Base-by-base conservation (phyloP, 1,140 invertebrate species). In the Homarus americanus region DNA sequence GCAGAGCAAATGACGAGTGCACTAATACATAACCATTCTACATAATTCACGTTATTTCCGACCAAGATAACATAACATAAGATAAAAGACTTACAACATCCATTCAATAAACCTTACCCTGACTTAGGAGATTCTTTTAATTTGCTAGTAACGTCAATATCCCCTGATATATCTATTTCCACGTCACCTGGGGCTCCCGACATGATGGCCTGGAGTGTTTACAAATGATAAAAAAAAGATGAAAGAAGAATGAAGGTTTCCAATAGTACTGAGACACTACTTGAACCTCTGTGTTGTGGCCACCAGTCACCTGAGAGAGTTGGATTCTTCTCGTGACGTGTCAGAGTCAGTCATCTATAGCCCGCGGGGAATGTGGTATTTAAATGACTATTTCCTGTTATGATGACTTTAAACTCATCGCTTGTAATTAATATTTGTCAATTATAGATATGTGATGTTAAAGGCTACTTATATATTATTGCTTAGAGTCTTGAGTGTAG, bases 81-180 rank as follows among this genome's bases (percentile, higher is more conserved):
- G 10, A 32, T 17, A 82, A 7, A 10, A 2, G 15, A 10, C 28
- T 28, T n/a, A 76, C 2, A 40, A n/a, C 38, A 76, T n/a, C 24
- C 4, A 5, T 7, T 4, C 78, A 20, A 9, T 66, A 5, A 20
- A 66, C 80, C 34, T 80, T 76, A 88, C 86, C 86, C 86, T 66
- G 76, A 15, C 76, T 88, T 88, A 3, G 86, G 44, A 34, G 76
- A n/a, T 36, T 63, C 53, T 0, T 32, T 66, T 1, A 69, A 36
- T 10, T 80, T 44, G 32, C 66, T 76, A 82, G 86, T 20, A 44
- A 69, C 32, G 63, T 80, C 76, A 80, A 88, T 80, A 20, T 88
- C 76, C 24, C 86, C 86, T 0, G 86, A 80, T 41, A 88, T 80
- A n/a, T 88, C 86, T 80, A 88, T 88, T 79, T 88, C 86, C 86